A percentile compares a stretch with the other conserved stretches of the same genome.
Evolutionary conservation across 2,113 vertebrate species (phyloP).

Genomic region (Oncorhynchus mykiss): DNA sequence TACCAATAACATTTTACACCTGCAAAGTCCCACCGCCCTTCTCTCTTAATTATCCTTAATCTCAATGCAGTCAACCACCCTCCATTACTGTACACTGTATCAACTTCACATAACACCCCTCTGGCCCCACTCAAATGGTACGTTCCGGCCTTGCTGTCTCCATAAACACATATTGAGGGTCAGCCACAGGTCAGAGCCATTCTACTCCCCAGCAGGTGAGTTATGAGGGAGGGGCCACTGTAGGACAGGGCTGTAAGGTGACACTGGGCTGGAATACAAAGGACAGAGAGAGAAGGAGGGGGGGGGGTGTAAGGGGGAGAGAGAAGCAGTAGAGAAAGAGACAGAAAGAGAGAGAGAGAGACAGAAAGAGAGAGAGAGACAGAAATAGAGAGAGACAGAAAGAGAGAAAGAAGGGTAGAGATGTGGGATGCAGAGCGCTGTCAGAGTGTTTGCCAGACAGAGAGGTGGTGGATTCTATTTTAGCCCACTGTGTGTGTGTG

Average conservation of each 20-base stretch:
- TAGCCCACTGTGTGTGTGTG: constrained; percentile 20
- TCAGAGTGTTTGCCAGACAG: background rate
- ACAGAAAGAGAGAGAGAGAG: background rate
- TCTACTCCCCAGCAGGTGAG: constrained; percentile 36
- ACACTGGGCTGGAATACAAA: constrained; percentile 39
- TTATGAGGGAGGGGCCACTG: constrained; percentile 17
- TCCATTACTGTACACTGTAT: background rate
- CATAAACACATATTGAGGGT: constrained; percentile 46
- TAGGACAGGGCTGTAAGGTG: constrained; percentile 43
- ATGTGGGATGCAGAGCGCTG: background rate
- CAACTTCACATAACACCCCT: background rate
- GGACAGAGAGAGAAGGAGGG: background rate
- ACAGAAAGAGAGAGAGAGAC: constrained; percentile 1
- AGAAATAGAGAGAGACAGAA: background rate
- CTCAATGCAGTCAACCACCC: background rate
- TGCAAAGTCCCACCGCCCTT: no score
- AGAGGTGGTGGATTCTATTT: constrained; percentile 54
- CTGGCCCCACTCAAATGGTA: constrained; percentile 11
- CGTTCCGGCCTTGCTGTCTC: constrained; percentile 10
- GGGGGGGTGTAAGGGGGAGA: background rate
- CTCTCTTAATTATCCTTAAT: background rate
- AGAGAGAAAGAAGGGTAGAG: background rate
- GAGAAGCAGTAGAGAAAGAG: constrained; percentile 7
- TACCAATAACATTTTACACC: no score
- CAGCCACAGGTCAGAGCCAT: constrained; percentile 50